Base-by-base conservation (phyloP, 1,140 invertebrate genomes). In the Drosophila takahashii region DNA sequence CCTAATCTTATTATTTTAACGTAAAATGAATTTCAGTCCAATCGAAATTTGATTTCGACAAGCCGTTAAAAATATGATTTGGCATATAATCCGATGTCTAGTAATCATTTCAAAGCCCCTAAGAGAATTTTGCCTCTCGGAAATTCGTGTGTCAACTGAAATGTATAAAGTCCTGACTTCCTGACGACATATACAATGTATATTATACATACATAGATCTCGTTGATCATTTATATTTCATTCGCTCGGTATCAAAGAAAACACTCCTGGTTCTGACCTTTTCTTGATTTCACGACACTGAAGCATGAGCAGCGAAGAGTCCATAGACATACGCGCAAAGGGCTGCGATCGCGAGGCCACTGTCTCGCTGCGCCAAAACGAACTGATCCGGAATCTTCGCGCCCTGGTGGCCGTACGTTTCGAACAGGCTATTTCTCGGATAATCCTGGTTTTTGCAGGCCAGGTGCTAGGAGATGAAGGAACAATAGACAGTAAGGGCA, bases 391-490 rank as follows among this genome's bases (percentile, higher is more conserved):
- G 29, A 89, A 89, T 11, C 18, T 87, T 27, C 79, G 84, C 2
- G 72, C 65, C 3, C 26, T 87, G 52, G 76, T 87, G 26, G 84
- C 79, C 0, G 77, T 83, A 11, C 62, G 79, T 4, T 89, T 87
- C n/a, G 72, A 87, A 47, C 44, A 42, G 32, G 62, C 60, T 6
- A 80, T 87, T 37, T 11, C 52, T 3, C 27, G 45, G 0, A 73
- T 83, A 5, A 42, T 87, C n/a, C 51, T 87, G 26, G 61, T 87
- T 0, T 87, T 77, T 9, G 84, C 48, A 3, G 84, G 84, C 1
- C 62, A 77, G 44, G 62, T 87, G 50, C 54, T 87, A 0, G 10
- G 16, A 0, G 84, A 87, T 36, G 72, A 36, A 34, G 84, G 79
- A 13, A 89, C 84, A 16, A 79, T 87, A n/a, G 79, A 64, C 45